Evolutionary conservation across 2,113 vertebrate species (phyloP).

Genomic region (Tonatia bakeri): DNA sequence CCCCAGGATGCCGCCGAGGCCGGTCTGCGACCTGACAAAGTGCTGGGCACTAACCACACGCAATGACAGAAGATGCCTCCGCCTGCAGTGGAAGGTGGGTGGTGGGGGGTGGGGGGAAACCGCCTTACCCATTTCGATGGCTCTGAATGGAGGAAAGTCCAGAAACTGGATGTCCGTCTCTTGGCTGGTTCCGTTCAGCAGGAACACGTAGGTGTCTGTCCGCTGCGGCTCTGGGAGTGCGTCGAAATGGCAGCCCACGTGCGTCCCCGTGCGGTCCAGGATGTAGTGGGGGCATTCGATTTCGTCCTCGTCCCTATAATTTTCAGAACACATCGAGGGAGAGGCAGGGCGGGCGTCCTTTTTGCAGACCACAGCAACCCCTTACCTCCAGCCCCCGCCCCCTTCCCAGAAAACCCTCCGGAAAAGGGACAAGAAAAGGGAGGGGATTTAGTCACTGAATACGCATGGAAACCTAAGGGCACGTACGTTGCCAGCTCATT

Average conservation of each 20-base stretch:
- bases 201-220: neutral
- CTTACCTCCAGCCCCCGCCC: too few species aligned
- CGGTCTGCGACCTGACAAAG: accelerated
- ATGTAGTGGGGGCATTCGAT: accelerated
- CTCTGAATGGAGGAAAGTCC: accelerated
- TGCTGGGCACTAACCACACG: too few species aligned
- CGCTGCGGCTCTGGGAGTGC: accelerated
- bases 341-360: too few species aligned
- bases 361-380: too few species aligned
- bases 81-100: too few species aligned
- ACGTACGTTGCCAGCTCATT: too few species aligned
- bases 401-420: too few species aligned
- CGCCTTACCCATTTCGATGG: accelerated
- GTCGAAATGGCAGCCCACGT: neutral
- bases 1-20: neutral
- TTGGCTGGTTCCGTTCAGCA: neutral
- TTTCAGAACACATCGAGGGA: too few species aligned
- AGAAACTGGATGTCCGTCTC: accelerated
- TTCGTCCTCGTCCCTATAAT: accelerated
- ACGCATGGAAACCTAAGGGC: too few species aligned
- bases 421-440: too few species aligned
- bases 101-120: accelerated
- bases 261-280: accelerated
- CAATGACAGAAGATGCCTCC: accelerated
- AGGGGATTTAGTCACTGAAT: too few species aligned